These are phyloP conservation scores for Cyphotilapia sp. DNA, from an alignment of 2,113 vertebrate genomes.

Conservation along the genomic window DNA sequence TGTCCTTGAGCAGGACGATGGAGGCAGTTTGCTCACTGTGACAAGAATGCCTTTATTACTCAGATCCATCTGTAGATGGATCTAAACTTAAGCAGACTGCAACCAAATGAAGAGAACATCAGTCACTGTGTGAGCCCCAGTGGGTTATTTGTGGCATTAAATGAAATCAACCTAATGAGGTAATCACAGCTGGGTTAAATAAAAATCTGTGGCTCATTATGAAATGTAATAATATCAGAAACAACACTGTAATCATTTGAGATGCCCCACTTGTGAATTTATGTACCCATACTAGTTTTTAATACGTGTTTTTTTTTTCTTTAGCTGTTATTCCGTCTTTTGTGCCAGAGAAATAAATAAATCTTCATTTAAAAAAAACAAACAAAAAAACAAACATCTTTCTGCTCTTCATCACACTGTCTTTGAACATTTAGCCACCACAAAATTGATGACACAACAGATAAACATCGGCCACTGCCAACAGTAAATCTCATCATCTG, in stretches of 20 bases:
- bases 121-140: background rate
- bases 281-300: background rate
- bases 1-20: constrained; percentile 40
- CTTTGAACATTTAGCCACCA: background rate
- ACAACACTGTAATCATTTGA: background rate
- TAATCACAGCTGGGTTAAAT: background rate
- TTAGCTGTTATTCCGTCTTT: fast-evolving
- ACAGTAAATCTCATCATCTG: background rate
- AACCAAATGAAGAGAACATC: background rate
- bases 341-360: background rate
- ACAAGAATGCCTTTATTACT: background rate
- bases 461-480: background rate
- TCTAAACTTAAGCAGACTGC: background rate
- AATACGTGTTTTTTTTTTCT: background rate
- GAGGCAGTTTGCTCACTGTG: background rate
- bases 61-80: background rate
- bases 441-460: background rate
- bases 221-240: background rate
- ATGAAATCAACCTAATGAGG: background rate
- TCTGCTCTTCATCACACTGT: background rate
- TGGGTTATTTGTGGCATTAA: background rate
- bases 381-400: background rate
- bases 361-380: background rate
- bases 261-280: background rate
- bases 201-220: background rate